Conservation (phyloP, 2,113 vertebrate genomes). For the Pseudorectes ferrugineus region DNA sequence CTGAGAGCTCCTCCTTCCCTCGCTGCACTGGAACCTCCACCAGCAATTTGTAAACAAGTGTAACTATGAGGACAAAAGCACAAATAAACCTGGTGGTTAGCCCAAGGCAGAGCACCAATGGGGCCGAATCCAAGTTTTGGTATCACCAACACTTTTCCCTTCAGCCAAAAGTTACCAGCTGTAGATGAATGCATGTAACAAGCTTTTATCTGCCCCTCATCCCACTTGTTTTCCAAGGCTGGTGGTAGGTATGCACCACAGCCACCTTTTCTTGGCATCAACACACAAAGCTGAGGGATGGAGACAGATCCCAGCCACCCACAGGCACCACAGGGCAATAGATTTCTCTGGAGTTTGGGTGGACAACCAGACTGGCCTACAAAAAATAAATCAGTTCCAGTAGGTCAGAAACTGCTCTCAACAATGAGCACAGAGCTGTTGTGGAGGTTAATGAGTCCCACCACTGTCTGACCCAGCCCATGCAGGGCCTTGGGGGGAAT, state of each 20-base stretch:
- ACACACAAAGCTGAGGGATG: background rate
- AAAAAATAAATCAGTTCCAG: background rate
- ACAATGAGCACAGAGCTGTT: background rate
- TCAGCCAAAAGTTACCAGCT: background rate
- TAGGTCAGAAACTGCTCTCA: background rate
- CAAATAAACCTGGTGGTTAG: background rate
- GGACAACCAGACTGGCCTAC: background rate
- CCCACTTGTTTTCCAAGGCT: background rate
- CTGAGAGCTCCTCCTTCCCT: background rate
- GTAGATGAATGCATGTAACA: background rate
- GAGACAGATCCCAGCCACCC: background rate
- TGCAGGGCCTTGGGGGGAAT: background rate
- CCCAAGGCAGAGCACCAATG: background rate
- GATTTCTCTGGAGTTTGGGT: background rate
- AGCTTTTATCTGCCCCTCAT: background rate
- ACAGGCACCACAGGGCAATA: fast-evolving
- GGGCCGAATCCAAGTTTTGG: background rate
- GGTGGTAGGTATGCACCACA: background rate
- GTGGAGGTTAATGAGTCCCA: background rate
- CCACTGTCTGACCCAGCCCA: background rate
- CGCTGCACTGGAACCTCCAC: background rate
- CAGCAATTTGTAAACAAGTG: background rate
- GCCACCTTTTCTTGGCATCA: background rate
- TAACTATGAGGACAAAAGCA: background rate
- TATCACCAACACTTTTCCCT: background rate